phyloP scores from a whole-genome alignment of 2,888 invertebrate species.

The Dromius quadrimaculatus region DNA sequence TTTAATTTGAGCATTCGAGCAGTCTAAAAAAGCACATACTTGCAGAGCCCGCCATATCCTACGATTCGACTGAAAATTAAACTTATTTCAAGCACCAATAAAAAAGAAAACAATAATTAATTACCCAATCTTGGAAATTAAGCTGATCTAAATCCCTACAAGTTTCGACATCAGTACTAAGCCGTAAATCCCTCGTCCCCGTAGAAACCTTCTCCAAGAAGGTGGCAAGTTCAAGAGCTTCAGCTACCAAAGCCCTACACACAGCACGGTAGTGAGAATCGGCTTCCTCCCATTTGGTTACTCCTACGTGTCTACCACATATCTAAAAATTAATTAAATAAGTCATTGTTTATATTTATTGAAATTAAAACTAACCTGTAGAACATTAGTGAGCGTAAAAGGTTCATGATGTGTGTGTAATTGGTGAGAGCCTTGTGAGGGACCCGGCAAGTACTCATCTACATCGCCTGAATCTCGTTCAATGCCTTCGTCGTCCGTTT shows the following conservation, averaged over 20 bases:
- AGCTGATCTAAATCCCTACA: slow-evolving; percentile 83
- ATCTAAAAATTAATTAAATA: no score
- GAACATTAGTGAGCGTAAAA: slow-evolving; percentile 71
- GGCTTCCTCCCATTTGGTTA: slow-evolving; percentile 70
- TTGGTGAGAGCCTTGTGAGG: slow-evolving; percentile 58
- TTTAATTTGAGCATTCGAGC: background rate
- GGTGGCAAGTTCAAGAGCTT: slow-evolving; percentile 89
- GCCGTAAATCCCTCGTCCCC: slow-evolving; percentile 76
- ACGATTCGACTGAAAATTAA: slow-evolving; percentile 73
- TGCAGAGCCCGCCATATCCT: slow-evolving; percentile 83
- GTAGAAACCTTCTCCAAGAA: slow-evolving; percentile 88
- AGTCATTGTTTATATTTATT: no score
- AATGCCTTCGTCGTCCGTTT: slow-evolving; percentile 90
- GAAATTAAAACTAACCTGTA: slow-evolving; percentile 71
- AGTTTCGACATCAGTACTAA: slow-evolving; percentile 73
- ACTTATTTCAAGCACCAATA: slow-evolving; percentile 2
- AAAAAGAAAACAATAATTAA: slow-evolving; percentile 1
- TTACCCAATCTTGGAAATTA: slow-evolving; percentile 91
- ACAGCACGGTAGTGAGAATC: slow-evolving; percentile 91
- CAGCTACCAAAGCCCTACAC: slow-evolving; percentile 90
- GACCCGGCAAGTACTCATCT: slow-evolving; percentile 65
- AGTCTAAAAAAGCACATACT: slow-evolving; percentile 72
- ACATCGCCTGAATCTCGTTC: slow-evolving; percentile 86
- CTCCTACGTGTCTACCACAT: slow-evolving; percentile 69
- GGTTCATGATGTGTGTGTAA: slow-evolving; percentile 55